Conservation (phyloP, 2,113 vertebrate genomes). For the Urocitellus parryii region DNA sequence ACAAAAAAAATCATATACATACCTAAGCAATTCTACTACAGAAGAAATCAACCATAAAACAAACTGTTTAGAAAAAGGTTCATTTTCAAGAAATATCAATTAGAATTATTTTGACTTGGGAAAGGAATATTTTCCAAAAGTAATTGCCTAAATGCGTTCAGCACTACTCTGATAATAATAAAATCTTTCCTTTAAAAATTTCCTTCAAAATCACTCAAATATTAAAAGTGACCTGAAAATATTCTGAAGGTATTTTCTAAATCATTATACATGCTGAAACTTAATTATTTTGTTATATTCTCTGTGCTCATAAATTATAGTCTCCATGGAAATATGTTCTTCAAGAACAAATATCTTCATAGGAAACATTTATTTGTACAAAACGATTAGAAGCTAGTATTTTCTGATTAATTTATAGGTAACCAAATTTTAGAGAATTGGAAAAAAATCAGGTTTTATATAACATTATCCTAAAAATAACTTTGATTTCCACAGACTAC, state of each 20-base stretch:
- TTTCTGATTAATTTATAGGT: neutral
- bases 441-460: neutral
- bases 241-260: neutral
- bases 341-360: neutral
- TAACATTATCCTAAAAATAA: neutral
- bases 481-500: neutral
- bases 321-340: neutral
- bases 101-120: neutral
- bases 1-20: neutral
- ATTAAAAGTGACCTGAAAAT: neutral
- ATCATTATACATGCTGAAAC: neutral
- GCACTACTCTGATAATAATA: neutral
- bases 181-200: neutral
- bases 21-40: neutral
- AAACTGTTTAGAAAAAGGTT: neutral
- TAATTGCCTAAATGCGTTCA: neutral
- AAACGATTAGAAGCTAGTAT: neutral
- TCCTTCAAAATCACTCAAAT: conserved; percentile 6
- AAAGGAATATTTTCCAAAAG: neutral
- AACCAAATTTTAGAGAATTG: neutral
- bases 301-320: neutral
- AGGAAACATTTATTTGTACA: neutral
- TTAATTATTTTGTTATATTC: neutral
- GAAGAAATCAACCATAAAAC: neutral
- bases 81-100: neutral